Conservation (phyloP, 2,888 invertebrate genomes). For the Thera obeliscata region DNA sequence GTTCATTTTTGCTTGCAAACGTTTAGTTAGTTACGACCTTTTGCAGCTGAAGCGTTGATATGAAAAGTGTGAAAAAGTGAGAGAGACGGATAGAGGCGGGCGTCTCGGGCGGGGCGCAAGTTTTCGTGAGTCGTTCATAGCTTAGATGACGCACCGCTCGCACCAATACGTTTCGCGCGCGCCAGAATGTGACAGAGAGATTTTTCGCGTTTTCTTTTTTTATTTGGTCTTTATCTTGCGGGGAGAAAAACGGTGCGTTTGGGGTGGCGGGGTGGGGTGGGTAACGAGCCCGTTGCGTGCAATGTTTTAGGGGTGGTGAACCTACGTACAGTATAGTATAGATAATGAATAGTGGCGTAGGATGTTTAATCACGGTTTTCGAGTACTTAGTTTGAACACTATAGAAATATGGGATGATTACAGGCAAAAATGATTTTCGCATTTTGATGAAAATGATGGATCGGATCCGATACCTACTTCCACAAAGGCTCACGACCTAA, state of each 20-base stretch:
- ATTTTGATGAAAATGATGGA: constrained; percentile 65
- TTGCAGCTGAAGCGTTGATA: constrained; percentile 45
- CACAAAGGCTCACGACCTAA: constrained; percentile 41
- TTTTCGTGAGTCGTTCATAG: constrained; percentile 83
- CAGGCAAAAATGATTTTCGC: constrained; percentile 72
- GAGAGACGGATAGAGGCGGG: constrained; percentile 82
- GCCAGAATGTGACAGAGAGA: constrained; percentile 70
- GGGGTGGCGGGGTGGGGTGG: constrained; percentile 58
- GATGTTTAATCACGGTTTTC: constrained; percentile 80
- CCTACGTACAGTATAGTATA: constrained; percentile 58
- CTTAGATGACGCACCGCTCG: constrained; percentile 76
- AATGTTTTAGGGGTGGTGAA: constrained; percentile 74
- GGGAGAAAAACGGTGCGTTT: constrained; percentile 79
- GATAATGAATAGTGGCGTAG: constrained; percentile 81
- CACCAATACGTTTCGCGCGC: constrained; percentile 50
- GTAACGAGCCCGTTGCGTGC: constrained; percentile 74
- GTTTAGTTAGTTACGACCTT: constrained; percentile 45
- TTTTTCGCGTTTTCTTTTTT: constrained; percentile 84
- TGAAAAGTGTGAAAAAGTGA: constrained; percentile 85
- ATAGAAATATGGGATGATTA: constrained; percentile 77
- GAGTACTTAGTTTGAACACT: constrained; percentile 68
- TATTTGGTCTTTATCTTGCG: constrained; percentile 83
- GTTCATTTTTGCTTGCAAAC: constrained; percentile 39
- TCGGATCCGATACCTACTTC: constrained; percentile 25
- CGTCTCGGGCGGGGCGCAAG: constrained; percentile 84